Evolutionary conservation across 2,797 vertebrate species (phyloP).

Genomic region (Tympanoctomys barrerae): DNA sequence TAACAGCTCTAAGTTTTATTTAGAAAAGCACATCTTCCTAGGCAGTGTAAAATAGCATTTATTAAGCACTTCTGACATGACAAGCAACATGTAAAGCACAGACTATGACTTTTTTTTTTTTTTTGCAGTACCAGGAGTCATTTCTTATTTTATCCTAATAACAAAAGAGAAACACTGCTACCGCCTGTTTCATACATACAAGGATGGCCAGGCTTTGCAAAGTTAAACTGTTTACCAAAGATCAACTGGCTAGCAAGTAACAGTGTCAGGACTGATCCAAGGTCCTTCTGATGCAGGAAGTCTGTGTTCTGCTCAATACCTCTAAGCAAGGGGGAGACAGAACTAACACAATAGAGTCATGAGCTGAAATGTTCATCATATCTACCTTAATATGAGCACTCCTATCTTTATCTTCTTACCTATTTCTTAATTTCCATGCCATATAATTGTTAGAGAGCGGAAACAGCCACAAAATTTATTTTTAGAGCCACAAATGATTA

Average conservation of each 20-base stretch:
- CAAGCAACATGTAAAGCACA: not conserved
- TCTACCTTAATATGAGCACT: not conserved
- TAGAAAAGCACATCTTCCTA: conserved; percentile 58
- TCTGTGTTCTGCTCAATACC: not conserved
- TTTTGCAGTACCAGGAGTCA: too few relatives aligned
- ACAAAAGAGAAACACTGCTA: not conserved
- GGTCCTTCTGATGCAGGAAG: not conserved
- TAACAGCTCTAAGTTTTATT: conserved; percentile 73
- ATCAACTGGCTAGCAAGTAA: not conserved
- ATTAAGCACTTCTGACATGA: conserved; percentile 17
- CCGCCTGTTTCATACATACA: not conserved
- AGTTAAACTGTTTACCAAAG: conserved; percentile 16
- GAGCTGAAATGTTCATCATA: not conserved
- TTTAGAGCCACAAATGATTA: conserved; percentile 24
- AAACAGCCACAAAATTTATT: conserved; percentile 38
- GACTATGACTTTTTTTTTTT: not conserved
- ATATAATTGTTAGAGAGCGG: not conserved
- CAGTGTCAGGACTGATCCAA: not conserved
- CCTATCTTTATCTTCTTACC: conserved; percentile 31
- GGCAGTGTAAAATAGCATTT: conserved; percentile 44
- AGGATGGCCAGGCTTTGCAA: not conserved
- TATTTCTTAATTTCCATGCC: conserved; percentile 36
- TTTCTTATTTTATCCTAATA: not conserved
- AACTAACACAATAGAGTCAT: not conserved
- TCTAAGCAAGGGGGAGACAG: not conserved